Percentiles rank a stretch among this genome's conserved stretches.
These are phyloP conservation scores for Nomada fabriciana DNA, from an alignment of 2,888 invertebrate species.

Conservation along the genomic window DNA sequence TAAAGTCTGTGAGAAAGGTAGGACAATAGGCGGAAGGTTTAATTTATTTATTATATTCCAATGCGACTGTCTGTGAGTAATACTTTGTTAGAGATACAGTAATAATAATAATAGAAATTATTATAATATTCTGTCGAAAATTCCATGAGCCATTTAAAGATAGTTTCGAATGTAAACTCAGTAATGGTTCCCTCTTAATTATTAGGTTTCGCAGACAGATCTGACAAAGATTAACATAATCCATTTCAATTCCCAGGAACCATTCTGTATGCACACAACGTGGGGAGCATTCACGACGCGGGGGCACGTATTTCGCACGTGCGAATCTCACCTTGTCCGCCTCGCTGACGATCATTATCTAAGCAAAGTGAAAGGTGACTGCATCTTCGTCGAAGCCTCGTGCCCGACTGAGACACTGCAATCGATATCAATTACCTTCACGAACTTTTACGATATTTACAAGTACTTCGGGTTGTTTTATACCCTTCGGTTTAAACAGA, in stretches of 20 bases:
- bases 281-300: slow-evolving; percentile 16
- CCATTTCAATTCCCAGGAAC: background rate
- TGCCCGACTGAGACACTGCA: background rate
- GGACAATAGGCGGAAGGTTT: too few species aligned
- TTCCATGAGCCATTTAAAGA: too few species aligned
- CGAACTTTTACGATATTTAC: background rate
- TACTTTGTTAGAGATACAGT: too few species aligned
- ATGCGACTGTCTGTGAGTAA: too few species aligned
- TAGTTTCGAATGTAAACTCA: background rate
- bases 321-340: slow-evolving; percentile 16
- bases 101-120: too few species aligned
- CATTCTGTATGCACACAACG: background rate
- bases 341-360: slow-evolving; percentile 17
- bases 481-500: too few species aligned
- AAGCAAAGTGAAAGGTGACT: background rate
- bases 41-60: too few species aligned
- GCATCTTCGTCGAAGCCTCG: background rate
- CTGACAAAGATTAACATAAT: background rate
- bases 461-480: too few species aligned
- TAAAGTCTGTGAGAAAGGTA: too few species aligned
- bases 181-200: background rate
- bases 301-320: slow-evolving; percentile 14
- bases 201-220: background rate
- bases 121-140: too few species aligned
- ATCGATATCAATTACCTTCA: slow-evolving; percentile 29